Percentiles rank a stretch among this genome's conserved stretches.
Evolutionary conservation across 2,797 vertebrate species (phyloP).

Genomic region (Moxostoma hubbsi): DNA sequence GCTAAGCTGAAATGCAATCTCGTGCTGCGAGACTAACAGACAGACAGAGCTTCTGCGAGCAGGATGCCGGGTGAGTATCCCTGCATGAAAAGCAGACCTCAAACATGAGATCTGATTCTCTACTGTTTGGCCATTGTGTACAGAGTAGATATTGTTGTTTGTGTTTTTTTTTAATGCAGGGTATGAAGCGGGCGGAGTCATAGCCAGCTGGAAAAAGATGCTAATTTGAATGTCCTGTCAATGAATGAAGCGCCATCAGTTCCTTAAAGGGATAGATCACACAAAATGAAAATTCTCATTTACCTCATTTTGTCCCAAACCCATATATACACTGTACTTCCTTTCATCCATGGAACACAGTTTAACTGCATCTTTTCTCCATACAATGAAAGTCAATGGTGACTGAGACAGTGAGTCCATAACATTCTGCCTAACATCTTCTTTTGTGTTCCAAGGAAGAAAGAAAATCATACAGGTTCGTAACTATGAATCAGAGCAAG

Average conservation of each 20-base stretch:
- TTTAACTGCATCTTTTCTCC: too few relatives aligned
- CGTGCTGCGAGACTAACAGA: slow-evolving; percentile 47
- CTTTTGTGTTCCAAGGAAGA: too few relatives aligned
- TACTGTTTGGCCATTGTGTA: background rate
- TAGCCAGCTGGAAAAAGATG: slow-evolving; percentile 4
- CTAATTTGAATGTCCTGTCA: slow-evolving; percentile 14
- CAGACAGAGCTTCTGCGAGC: slow-evolving; percentile 21
- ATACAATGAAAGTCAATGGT: too few relatives aligned
- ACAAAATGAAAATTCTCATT: too few relatives aligned
- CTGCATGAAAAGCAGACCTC: slow-evolving; percentile 15
- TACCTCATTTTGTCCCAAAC: too few relatives aligned
- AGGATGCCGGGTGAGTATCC: background rate
- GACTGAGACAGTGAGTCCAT: too few relatives aligned
- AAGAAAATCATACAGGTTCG: too few relatives aligned
- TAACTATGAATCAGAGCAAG: too few relatives aligned
- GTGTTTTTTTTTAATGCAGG: slow-evolving; percentile 6
- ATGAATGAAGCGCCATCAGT: background rate
- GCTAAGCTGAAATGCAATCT: slow-evolving; percentile 32
- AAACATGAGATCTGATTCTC: slow-evolving; percentile 25
- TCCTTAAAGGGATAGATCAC: background rate
- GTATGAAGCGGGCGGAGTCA: slow-evolving; percentile 8
- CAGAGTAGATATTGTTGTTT: slow-evolving; percentile 15
- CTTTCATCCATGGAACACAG: too few relatives aligned
- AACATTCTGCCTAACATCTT: too few relatives aligned
- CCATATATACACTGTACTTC: too few relatives aligned